These are phyloP conservation scores for Chlorodrepanis virens DNA, from an alignment of 2,113 vertebrate genomes.

Conservation along the genomic window DNA sequence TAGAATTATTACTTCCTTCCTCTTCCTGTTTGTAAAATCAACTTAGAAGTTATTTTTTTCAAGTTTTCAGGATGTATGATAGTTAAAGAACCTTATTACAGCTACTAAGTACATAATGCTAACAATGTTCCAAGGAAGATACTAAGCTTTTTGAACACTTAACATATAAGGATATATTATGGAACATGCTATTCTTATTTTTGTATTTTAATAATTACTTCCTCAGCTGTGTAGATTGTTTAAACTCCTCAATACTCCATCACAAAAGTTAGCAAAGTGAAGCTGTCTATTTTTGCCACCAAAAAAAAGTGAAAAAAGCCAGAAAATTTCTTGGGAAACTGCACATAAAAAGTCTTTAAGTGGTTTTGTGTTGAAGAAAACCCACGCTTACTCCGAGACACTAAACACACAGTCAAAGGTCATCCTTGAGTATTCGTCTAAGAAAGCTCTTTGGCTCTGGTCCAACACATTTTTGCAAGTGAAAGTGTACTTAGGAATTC, in stretches of 20 bases:
- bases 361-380: not conserved
- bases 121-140: conserved; percentile 24
- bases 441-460: not conserved
- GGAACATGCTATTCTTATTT: conserved; percentile 7
- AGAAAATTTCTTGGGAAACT: not conserved
- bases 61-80: not conserved
- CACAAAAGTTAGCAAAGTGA: not conserved
- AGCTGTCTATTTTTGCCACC: not conserved
- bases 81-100: not conserved
- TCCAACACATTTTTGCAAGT: conserved; percentile 7
- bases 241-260: not conserved
- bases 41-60: not conserved
- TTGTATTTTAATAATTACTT: not conserved
- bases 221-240: not conserved
- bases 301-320: not conserved
- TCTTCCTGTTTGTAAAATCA: conserved; percentile 3
- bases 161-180: not conserved
- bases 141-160: not conserved
- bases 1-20: not conserved
- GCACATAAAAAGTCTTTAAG: not conserved
- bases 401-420: not conserved
- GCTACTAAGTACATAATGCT: not conserved
- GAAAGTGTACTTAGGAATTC: not conserved
- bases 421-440: not conserved
- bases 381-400: not conserved